A percentile compares a stretch with the other conserved stretches of the same genome.
phyloP scores from a whole-genome alignment of 2,888 invertebrate genomes.

The Nymphalis urticae region DNA sequence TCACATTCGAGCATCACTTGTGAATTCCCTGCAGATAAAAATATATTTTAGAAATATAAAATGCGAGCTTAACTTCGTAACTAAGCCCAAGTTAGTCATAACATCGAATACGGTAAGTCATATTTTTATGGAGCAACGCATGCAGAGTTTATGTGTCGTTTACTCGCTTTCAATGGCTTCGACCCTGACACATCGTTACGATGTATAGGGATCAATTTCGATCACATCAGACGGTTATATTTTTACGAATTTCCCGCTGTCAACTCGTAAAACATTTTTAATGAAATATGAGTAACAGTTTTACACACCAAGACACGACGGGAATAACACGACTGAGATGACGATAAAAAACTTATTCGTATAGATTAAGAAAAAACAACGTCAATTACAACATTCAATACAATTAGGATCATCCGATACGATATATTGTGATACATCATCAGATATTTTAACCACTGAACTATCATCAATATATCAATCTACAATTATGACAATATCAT shows the following conservation, averaged over 20 bases:
- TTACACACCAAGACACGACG: neutral
- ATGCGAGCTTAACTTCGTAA: neutral
- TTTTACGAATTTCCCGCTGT: conserved; percentile 50
- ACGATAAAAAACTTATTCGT: neutral
- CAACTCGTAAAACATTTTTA: conserved; percentile 46
- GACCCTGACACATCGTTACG: conserved; percentile 48
- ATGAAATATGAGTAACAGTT: conserved; percentile 5
- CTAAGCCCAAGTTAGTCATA: conserved; percentile 10
- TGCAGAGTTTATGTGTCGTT: conserved; percentile 37
- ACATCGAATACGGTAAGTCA: conserved; percentile 10
- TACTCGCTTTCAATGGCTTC: conserved; percentile 42
- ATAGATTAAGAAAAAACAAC: too few relatives aligned
- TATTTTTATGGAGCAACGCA: conserved; percentile 28
- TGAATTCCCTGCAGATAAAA: too few relatives aligned
- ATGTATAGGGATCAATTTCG: conserved; percentile 56
- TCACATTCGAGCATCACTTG: too few relatives aligned
- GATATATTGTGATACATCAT: too few relatives aligned
- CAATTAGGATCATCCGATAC: too few relatives aligned
- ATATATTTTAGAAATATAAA: neutral
- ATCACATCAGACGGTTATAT: conserved; percentile 47
- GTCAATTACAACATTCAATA: too few relatives aligned
- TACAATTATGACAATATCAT: too few relatives aligned
- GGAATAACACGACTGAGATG: too few relatives aligned
- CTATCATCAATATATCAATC: too few relatives aligned
- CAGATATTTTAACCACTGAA: too few relatives aligned